A percentile compares a stretch with the other conserved stretches of the same genome.
phyloP scores from a whole-genome alignment of 2,797 vertebrate genomes.

The Cossypha polioptera region DNA sequence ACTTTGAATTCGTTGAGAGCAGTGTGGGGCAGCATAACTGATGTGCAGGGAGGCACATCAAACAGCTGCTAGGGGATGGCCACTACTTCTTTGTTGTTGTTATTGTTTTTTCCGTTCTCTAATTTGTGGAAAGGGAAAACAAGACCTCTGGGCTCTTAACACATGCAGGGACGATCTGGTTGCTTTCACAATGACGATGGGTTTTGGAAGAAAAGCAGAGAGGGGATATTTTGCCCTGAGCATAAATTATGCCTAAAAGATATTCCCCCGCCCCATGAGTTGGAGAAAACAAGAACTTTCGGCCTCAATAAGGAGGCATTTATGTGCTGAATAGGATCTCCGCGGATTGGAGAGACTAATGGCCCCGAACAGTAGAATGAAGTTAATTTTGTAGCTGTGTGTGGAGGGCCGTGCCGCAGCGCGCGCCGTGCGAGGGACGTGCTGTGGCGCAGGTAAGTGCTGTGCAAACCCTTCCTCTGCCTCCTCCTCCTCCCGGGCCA shows the following conservation, averaged over 20 bases:
- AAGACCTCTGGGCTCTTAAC: not conserved
- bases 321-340: not conserved
- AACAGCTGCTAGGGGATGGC: not conserved
- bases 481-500: not conserved
- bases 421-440: not conserved
- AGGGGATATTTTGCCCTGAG: not conserved
- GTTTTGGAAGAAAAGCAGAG: not conserved
- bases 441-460: not conserved
- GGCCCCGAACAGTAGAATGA: constrained; percentile 5
- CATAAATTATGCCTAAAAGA: not conserved
- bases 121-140: not conserved
- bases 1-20: not conserved
- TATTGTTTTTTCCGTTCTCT: not conserved
- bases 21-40: not conserved
- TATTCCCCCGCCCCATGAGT: not conserved
- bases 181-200: not conserved
- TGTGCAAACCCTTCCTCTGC: not conserved
- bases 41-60: not conserved
- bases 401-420: not conserved
- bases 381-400: not conserved
- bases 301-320: not conserved
- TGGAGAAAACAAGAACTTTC: not conserved
- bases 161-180: not conserved
- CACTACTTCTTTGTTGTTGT: not conserved
- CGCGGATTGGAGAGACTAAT: constrained; percentile 13